Percentiles rank a stretch among this genome's conserved stretches.
These are phyloP conservation scores for Anthonomus grandis DNA, from an alignment of 1,140 invertebrate genomes.

Conservation along the genomic window DNA sequence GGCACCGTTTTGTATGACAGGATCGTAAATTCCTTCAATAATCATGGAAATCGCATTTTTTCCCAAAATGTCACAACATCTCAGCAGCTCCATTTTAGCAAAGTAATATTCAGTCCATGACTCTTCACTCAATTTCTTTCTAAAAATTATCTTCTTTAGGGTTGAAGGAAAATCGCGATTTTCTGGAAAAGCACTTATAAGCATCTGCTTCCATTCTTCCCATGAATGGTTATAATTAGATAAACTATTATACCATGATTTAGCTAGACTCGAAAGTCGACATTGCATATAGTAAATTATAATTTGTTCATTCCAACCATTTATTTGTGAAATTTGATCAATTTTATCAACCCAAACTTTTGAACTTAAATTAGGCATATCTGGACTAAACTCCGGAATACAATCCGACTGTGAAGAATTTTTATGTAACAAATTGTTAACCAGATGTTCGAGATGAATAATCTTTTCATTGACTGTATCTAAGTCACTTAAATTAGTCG, in stretches of 20 bases:
- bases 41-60: conserved; percentile 19
- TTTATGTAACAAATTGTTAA: not conserved
- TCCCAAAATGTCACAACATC: conserved; percentile 6
- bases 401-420: conserved; percentile 1
- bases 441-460: not conserved
- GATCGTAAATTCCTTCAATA: conserved; percentile 15
- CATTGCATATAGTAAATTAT: conserved; percentile 23
- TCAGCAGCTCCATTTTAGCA: conserved; percentile 14
- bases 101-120: conserved; percentile 17
- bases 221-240: conserved; percentile 15
- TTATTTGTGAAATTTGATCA: conserved; percentile 16
- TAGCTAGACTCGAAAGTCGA: conserved; percentile 10
- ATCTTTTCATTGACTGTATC: not conserved
- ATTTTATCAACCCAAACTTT: conserved; percentile 22
- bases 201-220: conserved; percentile 14
- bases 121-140: conserved; percentile 6
- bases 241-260: conserved; percentile 18
- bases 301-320: conserved; percentile 19
- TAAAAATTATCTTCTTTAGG: conserved; percentile 12
- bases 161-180: conserved; percentile 17
- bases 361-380: not conserved
- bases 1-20: conserved; percentile 12
- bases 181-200: conserved; percentile 18
- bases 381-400: conserved; percentile 21
- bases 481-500: not conserved